Base-by-base conservation (phyloP, 2,113 vertebrate species). In the Ochotona curzoniae region DNA sequence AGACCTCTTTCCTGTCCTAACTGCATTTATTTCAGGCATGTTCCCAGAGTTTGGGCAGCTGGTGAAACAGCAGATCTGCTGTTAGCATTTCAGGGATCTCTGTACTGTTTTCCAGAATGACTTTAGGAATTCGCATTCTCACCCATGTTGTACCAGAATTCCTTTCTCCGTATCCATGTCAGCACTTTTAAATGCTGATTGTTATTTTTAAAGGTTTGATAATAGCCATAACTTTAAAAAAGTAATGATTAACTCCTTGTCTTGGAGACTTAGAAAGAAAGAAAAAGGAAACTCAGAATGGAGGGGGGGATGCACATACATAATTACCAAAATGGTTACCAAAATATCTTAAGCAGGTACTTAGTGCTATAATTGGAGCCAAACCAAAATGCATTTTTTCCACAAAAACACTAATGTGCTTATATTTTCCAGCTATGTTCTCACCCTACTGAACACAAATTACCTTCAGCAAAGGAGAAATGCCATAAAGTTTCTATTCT, bases 391-490 rank as follows among this genome's bases (percentile, higher is more conserved):
- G 63, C 6, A 86, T 12, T 49, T 74, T 85, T 23, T 6, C 54
- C 54, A 57, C 28, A 47, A 76, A 64, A 5, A 9, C 35, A 63
- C 15, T 23, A 4, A 28, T 11, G 18, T 66, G 13, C 26, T n/a
- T 23, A 6, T 10, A 35, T 57, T 78, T 75, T 49, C 35, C 35
- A 71, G 5, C 25, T 21, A 11, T 60, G 7, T 91, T 93, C 64
- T 78, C 3, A 17, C 8, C n/a, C 8, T 14, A 61, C n/a, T 23
- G 35, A 83, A 6, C 32, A 23, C 70, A 71, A 66, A 44, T 76
- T 87, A 49, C n/a, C 94, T 96, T 94, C 10, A 60, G 49, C 81
- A 38, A 60, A 32, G 57, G 38, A 89, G 32, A 89, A 93, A 85
- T 82, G 57, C 51, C 14, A 7, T n/a, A n/a, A n/a, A n/a, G 51